Evolutionary conservation across 2,113 vertebrate species (phyloP).

Genomic region (Phrynosoma platyrhinos): DNA sequence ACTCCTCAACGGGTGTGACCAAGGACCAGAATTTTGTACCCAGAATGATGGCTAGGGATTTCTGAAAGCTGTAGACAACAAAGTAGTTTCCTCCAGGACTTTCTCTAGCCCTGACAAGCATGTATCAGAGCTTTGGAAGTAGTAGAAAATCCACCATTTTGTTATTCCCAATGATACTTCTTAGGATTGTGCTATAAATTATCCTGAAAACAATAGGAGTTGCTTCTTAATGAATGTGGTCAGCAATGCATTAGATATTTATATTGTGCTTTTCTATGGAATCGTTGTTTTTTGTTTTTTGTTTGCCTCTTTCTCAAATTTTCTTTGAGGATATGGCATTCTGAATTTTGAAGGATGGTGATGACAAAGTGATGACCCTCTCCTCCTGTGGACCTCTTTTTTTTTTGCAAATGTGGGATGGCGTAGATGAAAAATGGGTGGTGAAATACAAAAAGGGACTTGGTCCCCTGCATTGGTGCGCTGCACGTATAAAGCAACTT

Average conservation of each 20-base stretch:
- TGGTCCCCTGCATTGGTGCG: not conserved
- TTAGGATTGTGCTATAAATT: not conserved
- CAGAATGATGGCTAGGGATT: too few species aligned
- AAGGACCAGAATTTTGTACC: too few species aligned
- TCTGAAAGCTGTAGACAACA: too few species aligned
- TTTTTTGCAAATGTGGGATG: not conserved
- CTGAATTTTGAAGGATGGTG: not conserved
- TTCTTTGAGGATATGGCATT: not conserved
- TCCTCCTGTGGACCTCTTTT: constrained; percentile 6
- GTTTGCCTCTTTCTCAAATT: not conserved
- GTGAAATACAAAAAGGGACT: constrained; percentile 9
- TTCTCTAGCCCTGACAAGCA: not conserved
- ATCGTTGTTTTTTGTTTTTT: not conserved
- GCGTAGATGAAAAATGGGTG: not conserved
- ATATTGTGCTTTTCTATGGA: not conserved
- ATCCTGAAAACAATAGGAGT: not conserved
- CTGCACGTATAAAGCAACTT: constrained; percentile 11
- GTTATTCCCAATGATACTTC: not conserved
- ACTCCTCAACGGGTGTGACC: too few species aligned
- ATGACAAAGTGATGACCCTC: not conserved
- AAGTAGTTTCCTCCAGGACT: too few species aligned
- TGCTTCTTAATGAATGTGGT: not conserved
- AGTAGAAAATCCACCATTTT: not conserved
- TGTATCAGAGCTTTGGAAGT: not conserved
- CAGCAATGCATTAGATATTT: too few species aligned